Conservation (phyloP, 2,888 invertebrate species). For the Drosophila conformis region DNA sequence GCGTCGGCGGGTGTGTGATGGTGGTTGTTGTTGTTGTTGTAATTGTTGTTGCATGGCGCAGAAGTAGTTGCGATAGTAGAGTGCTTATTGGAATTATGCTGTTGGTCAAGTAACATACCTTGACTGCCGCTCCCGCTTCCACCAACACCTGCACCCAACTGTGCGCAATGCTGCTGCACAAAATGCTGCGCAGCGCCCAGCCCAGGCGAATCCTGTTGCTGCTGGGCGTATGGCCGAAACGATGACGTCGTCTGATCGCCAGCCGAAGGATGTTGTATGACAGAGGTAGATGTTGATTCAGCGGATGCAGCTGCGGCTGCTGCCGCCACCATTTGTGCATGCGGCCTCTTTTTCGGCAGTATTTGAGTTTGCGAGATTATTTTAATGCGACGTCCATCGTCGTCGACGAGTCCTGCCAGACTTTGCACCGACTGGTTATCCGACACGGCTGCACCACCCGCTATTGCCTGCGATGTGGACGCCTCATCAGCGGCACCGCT, state of each 20-base stretch:
- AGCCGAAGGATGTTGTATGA: constrained; percentile 77
- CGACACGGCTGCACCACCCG: constrained; percentile 36
- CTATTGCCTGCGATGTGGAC: constrained; percentile 55
- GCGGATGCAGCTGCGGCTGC: constrained; percentile 75
- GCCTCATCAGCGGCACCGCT: constrained; percentile 65
- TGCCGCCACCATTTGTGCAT: constrained; percentile 84
- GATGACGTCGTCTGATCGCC: constrained; percentile 71
- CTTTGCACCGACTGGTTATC: constrained; percentile 52
- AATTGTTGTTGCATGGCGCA: constrained; percentile 77
- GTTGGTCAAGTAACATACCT: constrained; percentile 84
- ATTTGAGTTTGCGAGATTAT: constrained; percentile 84
- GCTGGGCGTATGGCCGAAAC: constrained; percentile 82
- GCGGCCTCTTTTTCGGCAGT: constrained; percentile 84
- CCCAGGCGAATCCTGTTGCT: constrained; percentile 63
- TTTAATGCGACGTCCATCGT: constrained; percentile 84
- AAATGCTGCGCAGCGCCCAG: constrained; percentile 65
- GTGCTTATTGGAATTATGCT: constrained; percentile 83
- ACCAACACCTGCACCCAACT: constrained; percentile 66
- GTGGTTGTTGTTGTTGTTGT: constrained; percentile 75
- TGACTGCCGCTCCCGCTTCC: constrained; percentile 71
- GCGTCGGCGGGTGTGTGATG: constrained; percentile 69
- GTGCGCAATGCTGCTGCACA: constrained; percentile 81
- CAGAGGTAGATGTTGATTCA: constrained; percentile 84
- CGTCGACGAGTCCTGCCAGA: constrained; percentile 69
- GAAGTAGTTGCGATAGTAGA: constrained; percentile 78